These are phyloP conservation scores for Threskiornis aethiopicus DNA, from an alignment of 2,797 vertebrate species.

Conservation along the genomic window DNA sequence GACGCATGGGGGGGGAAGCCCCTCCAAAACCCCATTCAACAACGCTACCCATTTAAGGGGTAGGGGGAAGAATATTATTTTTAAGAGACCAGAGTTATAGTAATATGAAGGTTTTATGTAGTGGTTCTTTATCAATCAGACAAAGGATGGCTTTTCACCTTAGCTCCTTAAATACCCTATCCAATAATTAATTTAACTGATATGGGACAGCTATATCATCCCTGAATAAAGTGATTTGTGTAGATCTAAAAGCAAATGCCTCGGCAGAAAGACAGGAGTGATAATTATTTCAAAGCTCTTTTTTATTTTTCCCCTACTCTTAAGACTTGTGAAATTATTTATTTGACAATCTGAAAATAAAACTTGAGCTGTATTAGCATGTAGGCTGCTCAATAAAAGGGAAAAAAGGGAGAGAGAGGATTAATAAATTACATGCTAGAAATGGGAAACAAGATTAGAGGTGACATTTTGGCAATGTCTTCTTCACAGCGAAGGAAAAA, in stretches of 20 bases:
- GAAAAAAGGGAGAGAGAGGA: neutral
- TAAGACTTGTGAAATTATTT: conserved; percentile 74
- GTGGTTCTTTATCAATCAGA: conserved; percentile 18
- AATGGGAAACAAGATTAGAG: conserved; percentile 67
- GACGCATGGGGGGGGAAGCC: no score
- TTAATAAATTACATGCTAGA: conserved; percentile 70
- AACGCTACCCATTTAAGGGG: neutral
- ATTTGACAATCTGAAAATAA: conserved; percentile 79
- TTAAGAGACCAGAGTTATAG: neutral
- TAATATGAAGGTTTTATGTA: neutral
- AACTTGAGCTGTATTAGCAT: conserved; percentile 57
- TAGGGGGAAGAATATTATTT: neutral
- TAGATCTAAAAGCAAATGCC: conserved; percentile 32
- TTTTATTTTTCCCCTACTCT: conserved; percentile 55
- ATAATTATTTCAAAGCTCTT: conserved; percentile 73
- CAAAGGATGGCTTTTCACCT: conserved; percentile 29
- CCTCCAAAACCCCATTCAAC: neutral
- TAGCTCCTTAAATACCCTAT: conserved; percentile 45
- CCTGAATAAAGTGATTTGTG: conserved; percentile 39
- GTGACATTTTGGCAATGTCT: conserved; percentile 66
- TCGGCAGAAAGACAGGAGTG: conserved; percentile 18
- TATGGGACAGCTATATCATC: conserved; percentile 12
- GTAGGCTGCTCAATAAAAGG: conserved; percentile 64
- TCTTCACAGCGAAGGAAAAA: conserved; percentile 48
- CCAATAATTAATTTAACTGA: conserved; percentile 71